These are phyloP conservation scores for Eurytoma adleriae DNA, from an alignment of 2,888 invertebrate genomes.

Conservation along the genomic window DNA sequence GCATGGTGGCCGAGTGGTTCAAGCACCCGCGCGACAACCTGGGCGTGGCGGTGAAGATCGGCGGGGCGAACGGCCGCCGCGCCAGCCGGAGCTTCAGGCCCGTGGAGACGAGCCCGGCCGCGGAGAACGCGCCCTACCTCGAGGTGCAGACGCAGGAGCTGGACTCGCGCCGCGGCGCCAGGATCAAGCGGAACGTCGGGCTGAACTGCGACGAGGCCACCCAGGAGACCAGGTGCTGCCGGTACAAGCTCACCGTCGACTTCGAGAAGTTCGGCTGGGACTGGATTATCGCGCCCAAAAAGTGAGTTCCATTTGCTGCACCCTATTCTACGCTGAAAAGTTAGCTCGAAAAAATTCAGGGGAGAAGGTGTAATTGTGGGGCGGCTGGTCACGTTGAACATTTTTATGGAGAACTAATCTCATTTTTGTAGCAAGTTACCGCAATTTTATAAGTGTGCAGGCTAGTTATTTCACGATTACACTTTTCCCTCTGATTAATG, in stretches of 20 bases:
- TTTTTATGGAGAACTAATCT: too few species aligned
- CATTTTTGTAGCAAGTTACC: too few species aligned
- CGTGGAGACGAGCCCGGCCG: conserved; percentile 82
- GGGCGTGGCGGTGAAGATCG: conserved; percentile 84
- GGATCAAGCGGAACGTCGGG: conserved; percentile 87
- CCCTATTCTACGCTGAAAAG: too few species aligned
- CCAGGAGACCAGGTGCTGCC: conserved; percentile 92
- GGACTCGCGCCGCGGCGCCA: conserved; percentile 79
- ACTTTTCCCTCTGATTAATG: too few species aligned
- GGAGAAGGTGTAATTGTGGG: too few species aligned
- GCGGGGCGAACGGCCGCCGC: conserved; percentile 77
- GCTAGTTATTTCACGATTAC: too few species aligned
- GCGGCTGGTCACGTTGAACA: too few species aligned
- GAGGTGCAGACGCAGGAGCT: conserved; percentile 78
- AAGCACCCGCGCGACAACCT: conserved; percentile 85
- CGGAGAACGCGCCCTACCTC: conserved; percentile 80
- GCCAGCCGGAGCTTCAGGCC: conserved; percentile 78
- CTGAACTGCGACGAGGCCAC: conserved; percentile 90
- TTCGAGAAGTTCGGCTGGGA: conserved; percentile 98
- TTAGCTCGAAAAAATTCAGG: too few species aligned
- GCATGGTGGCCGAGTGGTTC: conserved; percentile 87
- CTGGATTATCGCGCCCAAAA: conserved; percentile 97
- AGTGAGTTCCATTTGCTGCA: conserved; percentile 68
- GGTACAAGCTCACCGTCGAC: conserved; percentile 94
- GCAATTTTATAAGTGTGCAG: too few species aligned